Percentiles rank a stretch among this genome's conserved stretches.
phyloP scores from a whole-genome alignment of 1,140 invertebrate genomes.

The Drosophila ambigua region DNA sequence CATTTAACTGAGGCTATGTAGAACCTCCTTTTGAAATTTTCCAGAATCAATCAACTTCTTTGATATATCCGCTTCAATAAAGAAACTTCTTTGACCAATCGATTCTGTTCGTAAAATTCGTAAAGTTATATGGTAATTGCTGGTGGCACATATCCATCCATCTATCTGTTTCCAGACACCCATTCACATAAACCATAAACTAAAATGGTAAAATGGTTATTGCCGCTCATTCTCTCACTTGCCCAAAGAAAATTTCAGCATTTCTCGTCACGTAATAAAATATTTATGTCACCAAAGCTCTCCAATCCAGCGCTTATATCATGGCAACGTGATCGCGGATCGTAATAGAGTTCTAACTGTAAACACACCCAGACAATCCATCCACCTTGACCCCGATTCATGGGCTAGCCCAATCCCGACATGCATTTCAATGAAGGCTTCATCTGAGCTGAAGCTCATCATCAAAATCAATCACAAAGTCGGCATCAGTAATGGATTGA shows the following conservation, averaged over 20 bases:
- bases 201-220: slow-evolving; percentile 5
- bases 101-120: slow-evolving; percentile 22
- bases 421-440: slow-evolving; percentile 62
- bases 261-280: slow-evolving; percentile 61
- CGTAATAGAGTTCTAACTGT: slow-evolving; percentile 64
- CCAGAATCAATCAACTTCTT: not conserved
- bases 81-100: slow-evolving; percentile 17
- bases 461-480: slow-evolving; percentile 65
- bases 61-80: slow-evolving; percentile 20
- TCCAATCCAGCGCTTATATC: slow-evolving; percentile 36
- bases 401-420: slow-evolving; percentile 16
- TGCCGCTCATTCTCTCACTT: slow-evolving; percentile 7
- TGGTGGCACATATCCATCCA: slow-evolving; percentile 13
- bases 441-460: slow-evolving; percentile 30
- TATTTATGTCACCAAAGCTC: slow-evolving; percentile 39
- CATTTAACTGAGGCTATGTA: too few species aligned
- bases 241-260: slow-evolving; percentile 5
- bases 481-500: slow-evolving; percentile 39
- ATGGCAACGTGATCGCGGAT: slow-evolving; percentile 60
- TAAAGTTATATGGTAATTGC: slow-evolving; percentile 48
- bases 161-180: not conserved
- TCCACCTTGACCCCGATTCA: slow-evolving; percentile 63
- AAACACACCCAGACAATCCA: slow-evolving; percentile 42
- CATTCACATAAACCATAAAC: slow-evolving; percentile 37
- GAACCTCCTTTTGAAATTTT: not conserved